These are phyloP conservation scores for Pipa parva DNA, from an alignment of 2,113 vertebrate genomes.

Conservation along the genomic window DNA sequence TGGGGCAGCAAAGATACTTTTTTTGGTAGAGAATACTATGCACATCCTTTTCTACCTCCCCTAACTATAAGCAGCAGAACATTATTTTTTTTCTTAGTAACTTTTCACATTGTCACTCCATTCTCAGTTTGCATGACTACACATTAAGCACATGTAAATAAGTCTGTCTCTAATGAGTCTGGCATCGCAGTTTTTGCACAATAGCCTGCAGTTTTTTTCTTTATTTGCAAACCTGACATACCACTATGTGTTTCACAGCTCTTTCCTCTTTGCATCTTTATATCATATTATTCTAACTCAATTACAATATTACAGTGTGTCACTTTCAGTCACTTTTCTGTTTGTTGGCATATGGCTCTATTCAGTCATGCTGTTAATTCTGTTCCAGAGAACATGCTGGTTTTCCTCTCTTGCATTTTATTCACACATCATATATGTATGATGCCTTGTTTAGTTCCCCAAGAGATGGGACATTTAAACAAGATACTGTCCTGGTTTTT, in stretches of 20 bases:
- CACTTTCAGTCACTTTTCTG: slow-evolving; percentile 58
- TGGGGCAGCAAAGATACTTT: too few relatives aligned
- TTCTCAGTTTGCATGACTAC: too few relatives aligned
- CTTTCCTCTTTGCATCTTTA: not conserved
- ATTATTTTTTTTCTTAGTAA: too few relatives aligned
- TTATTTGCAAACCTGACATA: slow-evolving; percentile 1
- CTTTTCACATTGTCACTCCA: too few relatives aligned
- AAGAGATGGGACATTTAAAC: slow-evolving; percentile 49
- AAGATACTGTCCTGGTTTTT: slow-evolving; percentile 38
- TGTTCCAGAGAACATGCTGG: slow-evolving; percentile 61
- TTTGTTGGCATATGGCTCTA: slow-evolving; percentile 62
- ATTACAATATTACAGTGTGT: slow-evolving; percentile 60
- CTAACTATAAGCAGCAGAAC: too few relatives aligned
- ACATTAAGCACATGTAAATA: too few relatives aligned
- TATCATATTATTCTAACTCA: slow-evolving; percentile 59
- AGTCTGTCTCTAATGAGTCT: slow-evolving; percentile 20
- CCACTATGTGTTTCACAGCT: slow-evolving; percentile 5
- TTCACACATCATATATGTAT: slow-evolving; percentile 53
- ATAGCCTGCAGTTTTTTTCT: slow-evolving; percentile 17
- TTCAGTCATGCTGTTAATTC: slow-evolving; percentile 64
- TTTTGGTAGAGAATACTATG: too few relatives aligned
- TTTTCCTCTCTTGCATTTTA: slow-evolving; percentile 57
- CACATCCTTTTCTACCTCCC: too few relatives aligned
- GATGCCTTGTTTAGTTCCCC: slow-evolving; percentile 54
- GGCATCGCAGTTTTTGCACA: not conserved